phyloP scores from a whole-genome alignment of 2,888 invertebrate species.

The Embidobia sp. region DNA sequence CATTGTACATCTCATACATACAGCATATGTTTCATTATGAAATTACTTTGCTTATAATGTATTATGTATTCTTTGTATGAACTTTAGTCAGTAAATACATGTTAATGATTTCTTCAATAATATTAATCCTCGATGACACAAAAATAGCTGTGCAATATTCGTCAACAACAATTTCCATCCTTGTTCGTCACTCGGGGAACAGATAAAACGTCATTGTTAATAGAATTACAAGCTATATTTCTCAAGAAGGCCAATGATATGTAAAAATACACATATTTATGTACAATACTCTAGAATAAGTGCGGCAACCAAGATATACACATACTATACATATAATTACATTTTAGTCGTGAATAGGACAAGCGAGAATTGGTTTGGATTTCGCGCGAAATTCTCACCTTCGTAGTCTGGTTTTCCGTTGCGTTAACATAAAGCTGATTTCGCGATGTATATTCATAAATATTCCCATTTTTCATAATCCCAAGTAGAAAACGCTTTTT shows the following conservation, averaged over 20 bases:
- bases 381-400: slow-evolving; percentile 18
- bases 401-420: slow-evolving; percentile 10
- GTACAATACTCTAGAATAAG: slow-evolving; percentile 80
- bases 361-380: slow-evolving; percentile 65
- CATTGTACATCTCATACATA: slow-evolving; percentile 58
- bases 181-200: slow-evolving; percentile 46
- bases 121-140: slow-evolving; percentile 46
- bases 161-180: slow-evolving; percentile 49
- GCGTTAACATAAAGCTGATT: too few relatives aligned
- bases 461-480: slow-evolving; percentile 4
- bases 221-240: slow-evolving; percentile 77
- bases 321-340: slow-evolving; percentile 80
- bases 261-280: slow-evolving; percentile 81
- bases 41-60: slow-evolving; percentile 46
- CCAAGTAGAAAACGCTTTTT: slow-evolving; percentile 6
- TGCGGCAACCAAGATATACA: slow-evolving; percentile 81
- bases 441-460: too few relatives aligned
- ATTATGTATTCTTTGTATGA: slow-evolving; percentile 39
- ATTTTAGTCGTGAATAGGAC: slow-evolving; percentile 66
- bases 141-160: slow-evolving; percentile 57
- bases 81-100: slow-evolving; percentile 47
- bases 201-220: slow-evolving; percentile 68
- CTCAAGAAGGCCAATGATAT: slow-evolving; percentile 80
- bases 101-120: slow-evolving; percentile 40
- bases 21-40: slow-evolving; percentile 51